Conservation (phyloP, 2,113 vertebrate species). For the Marcusenius ussheri region DNA sequence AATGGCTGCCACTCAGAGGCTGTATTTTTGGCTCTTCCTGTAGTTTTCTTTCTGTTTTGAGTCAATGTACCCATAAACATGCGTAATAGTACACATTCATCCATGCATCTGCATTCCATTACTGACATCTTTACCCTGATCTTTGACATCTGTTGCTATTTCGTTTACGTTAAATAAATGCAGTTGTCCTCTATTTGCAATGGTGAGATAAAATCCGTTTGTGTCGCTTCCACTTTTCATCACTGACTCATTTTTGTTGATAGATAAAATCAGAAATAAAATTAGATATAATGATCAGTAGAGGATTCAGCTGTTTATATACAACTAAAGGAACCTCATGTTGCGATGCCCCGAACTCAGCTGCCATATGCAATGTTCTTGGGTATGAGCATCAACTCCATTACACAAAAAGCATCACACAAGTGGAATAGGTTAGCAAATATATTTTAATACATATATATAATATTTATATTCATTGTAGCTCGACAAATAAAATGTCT, state of each 20-base stretch:
- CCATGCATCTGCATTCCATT: not conserved
- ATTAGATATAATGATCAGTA: not conserved
- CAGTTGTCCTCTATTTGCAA: not conserved
- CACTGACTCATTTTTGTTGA: not conserved
- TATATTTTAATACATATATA: slow-evolving; percentile 70
- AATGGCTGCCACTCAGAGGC: not conserved
- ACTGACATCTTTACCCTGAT: not conserved
- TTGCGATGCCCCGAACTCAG: not conserved
- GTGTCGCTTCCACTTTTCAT: not conserved
- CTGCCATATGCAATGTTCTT: not conserved
- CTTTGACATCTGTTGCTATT: not conserved
- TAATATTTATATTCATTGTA: slow-evolving; percentile 68
- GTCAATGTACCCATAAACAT: not conserved
- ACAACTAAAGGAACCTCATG: not conserved
- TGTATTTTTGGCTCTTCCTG: not conserved
- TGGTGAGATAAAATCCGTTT: not conserved
- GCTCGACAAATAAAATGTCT: slow-evolving; percentile 68
- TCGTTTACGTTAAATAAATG: not conserved
- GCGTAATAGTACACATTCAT: not conserved
- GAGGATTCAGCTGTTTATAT: not conserved
- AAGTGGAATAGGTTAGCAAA: slow-evolving; percentile 61
- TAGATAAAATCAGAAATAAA: too few species aligned
- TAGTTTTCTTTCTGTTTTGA: not conserved
- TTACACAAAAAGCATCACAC: not conserved
- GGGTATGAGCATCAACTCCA: not conserved